These are phyloP conservation scores for Leptogaster cylindrica DNA, from an alignment of 2,888 invertebrate species.

Conservation along the genomic window DNA sequence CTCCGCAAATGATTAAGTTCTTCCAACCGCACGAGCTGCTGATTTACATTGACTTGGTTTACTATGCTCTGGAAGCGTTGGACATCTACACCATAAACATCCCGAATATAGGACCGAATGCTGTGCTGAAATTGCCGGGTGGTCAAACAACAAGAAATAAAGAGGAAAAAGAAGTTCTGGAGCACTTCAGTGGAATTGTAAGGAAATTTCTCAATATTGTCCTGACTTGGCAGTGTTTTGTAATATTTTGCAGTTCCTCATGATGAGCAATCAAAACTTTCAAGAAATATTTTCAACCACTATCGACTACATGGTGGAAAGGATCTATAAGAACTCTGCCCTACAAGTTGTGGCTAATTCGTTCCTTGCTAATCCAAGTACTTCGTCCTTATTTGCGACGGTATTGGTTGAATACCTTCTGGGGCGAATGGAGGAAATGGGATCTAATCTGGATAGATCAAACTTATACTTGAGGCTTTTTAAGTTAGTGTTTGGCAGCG, in stretches of 20 bases:
- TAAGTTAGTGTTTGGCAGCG: constrained; percentile 96
- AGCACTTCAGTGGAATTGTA: constrained; percentile 95
- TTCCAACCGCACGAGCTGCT: constrained; percentile 89
- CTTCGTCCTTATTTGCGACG: constrained; percentile 94
- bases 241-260: constrained; percentile 76
- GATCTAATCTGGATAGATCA: constrained; percentile 89
- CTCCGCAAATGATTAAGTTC: constrained; percentile 55
- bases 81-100: constrained; percentile 88
- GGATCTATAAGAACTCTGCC: constrained; percentile 91
- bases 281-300: constrained; percentile 96
- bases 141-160: constrained; percentile 81
- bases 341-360: constrained; percentile 95
- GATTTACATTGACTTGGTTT: constrained; percentile 89
- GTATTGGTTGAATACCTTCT: constrained; percentile 94
- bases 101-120: constrained; percentile 59
- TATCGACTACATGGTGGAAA: constrained; percentile 93
- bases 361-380: constrained; percentile 89
- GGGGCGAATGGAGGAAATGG: constrained; percentile 97
- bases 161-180: constrained; percentile 97
- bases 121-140: constrained; percentile 63
- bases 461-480: constrained; percentile 93
- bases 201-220: background rate
- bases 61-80: constrained; percentile 92
- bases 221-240: background rate
- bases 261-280: constrained; percentile 95